phyloP scores from a whole-genome alignment of 2,888 invertebrate genomes.

The Cryptocephalus moraei region DNA sequence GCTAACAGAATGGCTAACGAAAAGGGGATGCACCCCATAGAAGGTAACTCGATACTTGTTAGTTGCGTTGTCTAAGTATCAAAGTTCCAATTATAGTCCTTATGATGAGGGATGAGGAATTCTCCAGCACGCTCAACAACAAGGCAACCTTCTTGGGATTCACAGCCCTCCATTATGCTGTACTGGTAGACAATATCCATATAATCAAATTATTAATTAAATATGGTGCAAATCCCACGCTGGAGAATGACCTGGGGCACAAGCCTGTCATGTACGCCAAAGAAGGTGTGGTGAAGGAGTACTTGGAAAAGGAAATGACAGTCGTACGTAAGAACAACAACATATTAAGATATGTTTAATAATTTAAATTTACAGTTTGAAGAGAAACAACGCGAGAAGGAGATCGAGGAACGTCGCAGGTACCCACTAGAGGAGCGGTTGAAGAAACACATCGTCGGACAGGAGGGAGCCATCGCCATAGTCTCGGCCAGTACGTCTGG shows the following conservation, averaged over 20 bases:
- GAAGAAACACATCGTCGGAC: conserved; percentile 75
- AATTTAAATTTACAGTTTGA: conserved; percentile 34
- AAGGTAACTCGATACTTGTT: conserved; percentile 42
- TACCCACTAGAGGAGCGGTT: conserved; percentile 78
- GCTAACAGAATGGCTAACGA: conserved; percentile 54
- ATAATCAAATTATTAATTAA: conserved; percentile 57
- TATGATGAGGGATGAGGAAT: conserved; percentile 70
- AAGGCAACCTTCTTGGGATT: conserved; percentile 73
- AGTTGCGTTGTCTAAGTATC: conserved; percentile 33
- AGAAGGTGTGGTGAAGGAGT: conserved; percentile 50
- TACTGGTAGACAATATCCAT: conserved; percentile 57
- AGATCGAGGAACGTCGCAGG: conserved; percentile 67
- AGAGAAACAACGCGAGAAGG: conserved; percentile 47
- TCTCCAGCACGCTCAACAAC: conserved; percentile 58
- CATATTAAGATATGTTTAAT: neutral
- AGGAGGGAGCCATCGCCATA: conserved; percentile 69
- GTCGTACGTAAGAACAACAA: conserved; percentile 25
- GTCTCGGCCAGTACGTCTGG: conserved; percentile 56
- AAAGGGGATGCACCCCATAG: conserved; percentile 60
- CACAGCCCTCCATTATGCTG: conserved; percentile 84
- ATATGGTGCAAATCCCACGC: conserved; percentile 62
- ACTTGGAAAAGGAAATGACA: conserved; percentile 46
- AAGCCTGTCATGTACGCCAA: conserved; percentile 64
- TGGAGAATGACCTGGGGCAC: conserved; percentile 70
- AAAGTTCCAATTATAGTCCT: conserved; percentile 39